A percentile compares a stretch with the other conserved stretches of the same genome.
phyloP scores from a whole-genome alignment of 2,113 vertebrate genomes.

The Chlamydotis undulata region DNA sequence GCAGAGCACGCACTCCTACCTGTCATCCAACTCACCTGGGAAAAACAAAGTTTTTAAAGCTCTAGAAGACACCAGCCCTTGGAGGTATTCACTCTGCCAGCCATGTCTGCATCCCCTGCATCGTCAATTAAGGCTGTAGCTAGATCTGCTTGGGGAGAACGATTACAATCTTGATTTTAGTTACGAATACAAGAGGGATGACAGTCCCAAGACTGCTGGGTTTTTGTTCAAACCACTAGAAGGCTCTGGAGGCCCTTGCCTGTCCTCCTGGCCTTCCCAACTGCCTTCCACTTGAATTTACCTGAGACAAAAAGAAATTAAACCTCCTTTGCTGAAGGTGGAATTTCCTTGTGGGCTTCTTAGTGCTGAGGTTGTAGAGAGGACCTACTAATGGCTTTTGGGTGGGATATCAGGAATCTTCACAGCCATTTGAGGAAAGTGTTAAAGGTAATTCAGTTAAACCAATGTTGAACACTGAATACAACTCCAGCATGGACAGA shows the following conservation, averaged over 20 bases:
- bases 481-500: not conserved
- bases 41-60: not conserved
- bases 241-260: not conserved
- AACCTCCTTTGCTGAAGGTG: not conserved
- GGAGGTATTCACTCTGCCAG: not conserved
- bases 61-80: not conserved
- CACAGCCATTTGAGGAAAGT: not conserved
- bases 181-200: not conserved
- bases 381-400: not conserved
- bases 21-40: not conserved
- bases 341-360: not conserved
- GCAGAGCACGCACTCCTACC: not conserved
- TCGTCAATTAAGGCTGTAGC: not conserved
- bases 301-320: not conserved
- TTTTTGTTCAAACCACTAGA: not conserved
- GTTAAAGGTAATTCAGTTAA: not conserved
- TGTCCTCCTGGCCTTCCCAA: not conserved
- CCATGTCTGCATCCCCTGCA: not conserved
- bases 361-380: not conserved
- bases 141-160: rapidly evolving
- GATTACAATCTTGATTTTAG: not conserved
- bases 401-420: not conserved
- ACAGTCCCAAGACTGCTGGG: not conserved
- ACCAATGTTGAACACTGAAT: not conserved
- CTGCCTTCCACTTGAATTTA: not conserved